Evolutionary conservation across 2,113 vertebrate species (phyloP), one percentile per base, ranked within the genome.

Genomic region (Trochalopteron elliotii): DNA sequence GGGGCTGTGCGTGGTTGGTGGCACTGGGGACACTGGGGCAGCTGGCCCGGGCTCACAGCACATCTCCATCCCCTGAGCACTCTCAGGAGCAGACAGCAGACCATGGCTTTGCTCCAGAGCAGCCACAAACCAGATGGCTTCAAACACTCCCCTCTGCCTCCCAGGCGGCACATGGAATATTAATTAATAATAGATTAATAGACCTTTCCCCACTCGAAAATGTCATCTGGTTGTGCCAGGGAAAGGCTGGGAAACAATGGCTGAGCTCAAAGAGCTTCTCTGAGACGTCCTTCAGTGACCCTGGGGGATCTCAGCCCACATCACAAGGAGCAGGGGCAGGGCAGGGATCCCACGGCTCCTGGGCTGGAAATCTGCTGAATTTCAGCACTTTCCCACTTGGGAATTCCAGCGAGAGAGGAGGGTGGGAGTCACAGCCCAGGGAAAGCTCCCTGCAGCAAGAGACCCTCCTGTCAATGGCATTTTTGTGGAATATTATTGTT

Each of bases 131-230:
- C 95, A 96, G 97, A 97, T 95, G 96, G 96, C 92, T 96, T 93
- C 96, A 90, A 89, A 96, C 93, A 93, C 42, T 60, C 94, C 60
- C 16, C 75, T 59, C 59, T 56, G 95, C 89, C 94, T 96, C 87
- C 28, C 3, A 95, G 94, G 94, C 14, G 2, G 57, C 92, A 90
- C 63, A 94, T 33, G 91, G 94, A 96, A 95, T 94, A 97, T 96
- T 84, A 97, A 96, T 97, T 82, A 97, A 97, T 97, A 94, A 97
- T 96, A 93, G 92, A 97, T 97, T 97, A 97, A 97, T 96, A 90
- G 91, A 96, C 82, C 89, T 94, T 84, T 76, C 69, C 68, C 75
- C 79, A 49, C 55, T 91, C 94, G 45, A 83, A 96, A 89, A 63
- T 81, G 93, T 21, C 44, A 83, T 39, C 71, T 77, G 77, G 42